phyloP scores from a whole-genome alignment of 2,797 vertebrate genomes.

The Arnoldichthys spilopterus region DNA sequence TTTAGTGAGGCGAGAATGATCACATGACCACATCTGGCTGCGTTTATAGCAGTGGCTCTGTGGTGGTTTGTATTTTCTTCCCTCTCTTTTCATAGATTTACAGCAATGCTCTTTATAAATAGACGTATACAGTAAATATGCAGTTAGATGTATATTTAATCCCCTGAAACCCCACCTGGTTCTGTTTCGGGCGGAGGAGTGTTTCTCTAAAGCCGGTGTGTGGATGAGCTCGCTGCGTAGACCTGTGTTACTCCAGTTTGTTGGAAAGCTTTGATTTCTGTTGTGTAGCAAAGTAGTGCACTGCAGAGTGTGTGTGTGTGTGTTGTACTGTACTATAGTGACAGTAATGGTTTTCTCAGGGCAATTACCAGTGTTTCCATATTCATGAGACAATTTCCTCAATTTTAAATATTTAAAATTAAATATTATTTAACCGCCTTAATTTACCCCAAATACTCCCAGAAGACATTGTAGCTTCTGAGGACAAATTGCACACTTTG shows the following conservation, averaged over 20 bases:
- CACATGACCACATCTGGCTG: too few relatives aligned
- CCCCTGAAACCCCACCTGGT: too few relatives aligned
- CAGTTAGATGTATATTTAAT: background rate
- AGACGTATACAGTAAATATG: too few relatives aligned
- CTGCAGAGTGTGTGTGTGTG: background rate
- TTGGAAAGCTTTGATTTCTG: background rate
- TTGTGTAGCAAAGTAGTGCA: too few relatives aligned
- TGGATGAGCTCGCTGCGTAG: too few relatives aligned
- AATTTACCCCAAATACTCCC: too few relatives aligned
- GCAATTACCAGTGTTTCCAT: background rate
- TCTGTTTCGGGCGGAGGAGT: background rate
- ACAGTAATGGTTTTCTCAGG: slow-evolving; percentile 33
- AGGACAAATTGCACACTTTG: background rate
- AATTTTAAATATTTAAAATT: background rate
- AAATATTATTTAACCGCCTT: slow-evolving; percentile 2
- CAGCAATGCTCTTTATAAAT: too few relatives aligned
- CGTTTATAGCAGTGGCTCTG: too few relatives aligned
- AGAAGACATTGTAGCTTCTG: too few relatives aligned
- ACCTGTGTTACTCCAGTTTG: background rate
- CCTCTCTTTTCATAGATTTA: too few relatives aligned
- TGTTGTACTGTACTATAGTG: background rate
- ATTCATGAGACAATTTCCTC: background rate
- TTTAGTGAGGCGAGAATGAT: too few relatives aligned
- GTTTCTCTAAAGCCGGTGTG: background rate
- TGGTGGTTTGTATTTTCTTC: too few relatives aligned